Evolutionary conservation across 2,113 vertebrate genomes (phyloP).

Genomic region (Pelecanus crispus): DNA sequence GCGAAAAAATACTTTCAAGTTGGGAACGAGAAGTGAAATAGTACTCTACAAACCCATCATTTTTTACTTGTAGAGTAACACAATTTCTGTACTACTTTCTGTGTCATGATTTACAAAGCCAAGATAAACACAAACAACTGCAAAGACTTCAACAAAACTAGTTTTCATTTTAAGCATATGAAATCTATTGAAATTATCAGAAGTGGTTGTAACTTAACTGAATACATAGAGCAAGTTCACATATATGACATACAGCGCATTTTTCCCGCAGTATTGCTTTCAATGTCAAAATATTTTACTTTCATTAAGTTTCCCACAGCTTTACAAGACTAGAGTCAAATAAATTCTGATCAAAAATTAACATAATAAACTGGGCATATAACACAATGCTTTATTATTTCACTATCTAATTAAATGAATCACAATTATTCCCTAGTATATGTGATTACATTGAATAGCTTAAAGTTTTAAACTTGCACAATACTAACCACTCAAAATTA

Average conservation of each 20-base stretch:
- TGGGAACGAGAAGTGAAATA: neutral
- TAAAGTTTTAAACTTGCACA: neutral
- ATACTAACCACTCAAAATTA: neutral
- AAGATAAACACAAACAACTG: neutral
- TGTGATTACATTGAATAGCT: neutral
- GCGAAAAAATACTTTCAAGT: neutral
- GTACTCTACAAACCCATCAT: neutral
- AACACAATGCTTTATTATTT: neutral
- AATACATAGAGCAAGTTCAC: neutral
- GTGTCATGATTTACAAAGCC: neutral
- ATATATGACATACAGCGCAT: neutral
- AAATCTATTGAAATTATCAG: neutral
- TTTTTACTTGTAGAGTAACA: neutral
- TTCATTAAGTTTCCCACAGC: neutral
- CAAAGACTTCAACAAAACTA: neutral
- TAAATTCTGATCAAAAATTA: neutral
- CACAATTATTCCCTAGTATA: neutral
- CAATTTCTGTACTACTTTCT: neutral
- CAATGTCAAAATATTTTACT: neutral
- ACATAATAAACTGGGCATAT: neutral
- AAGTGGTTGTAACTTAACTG: neutral
- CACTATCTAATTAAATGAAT: neutral
- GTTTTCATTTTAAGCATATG: neutral
- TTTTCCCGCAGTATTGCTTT: neutral
- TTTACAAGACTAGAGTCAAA: neutral